Conservation (phyloP, 1,140 invertebrate species). For the Leptopilina clavipes region DNA sequence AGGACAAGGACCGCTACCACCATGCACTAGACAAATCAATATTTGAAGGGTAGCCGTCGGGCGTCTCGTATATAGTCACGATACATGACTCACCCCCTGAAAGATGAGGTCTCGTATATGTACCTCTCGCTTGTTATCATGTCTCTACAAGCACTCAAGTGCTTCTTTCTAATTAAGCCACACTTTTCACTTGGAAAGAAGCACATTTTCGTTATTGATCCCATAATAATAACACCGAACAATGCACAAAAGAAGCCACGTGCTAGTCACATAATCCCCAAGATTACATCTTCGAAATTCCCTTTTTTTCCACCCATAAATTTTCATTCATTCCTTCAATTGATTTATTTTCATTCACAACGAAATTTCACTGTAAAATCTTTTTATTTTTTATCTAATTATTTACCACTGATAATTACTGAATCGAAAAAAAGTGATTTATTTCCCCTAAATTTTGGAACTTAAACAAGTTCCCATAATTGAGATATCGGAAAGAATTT, state of each 20-base stretch:
- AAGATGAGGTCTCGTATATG: slow-evolving; percentile 51
- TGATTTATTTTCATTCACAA: too few relatives aligned
- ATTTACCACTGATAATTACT: too few relatives aligned
- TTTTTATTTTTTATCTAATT: too few relatives aligned
- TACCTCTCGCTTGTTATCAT: slow-evolving; percentile 42
- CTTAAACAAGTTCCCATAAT: not conserved
- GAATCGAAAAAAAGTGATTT: too few relatives aligned
- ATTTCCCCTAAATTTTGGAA: too few relatives aligned
- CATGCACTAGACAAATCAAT: slow-evolving; percentile 65
- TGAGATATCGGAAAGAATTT: slow-evolving; percentile 3
- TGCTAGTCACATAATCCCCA: not conserved
- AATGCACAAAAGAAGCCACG: not conserved
- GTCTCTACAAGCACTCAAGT: slow-evolving; percentile 26
- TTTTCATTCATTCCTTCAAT: too few relatives aligned
- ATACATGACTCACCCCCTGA: slow-evolving; percentile 71
- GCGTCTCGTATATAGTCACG: slow-evolving; percentile 64
- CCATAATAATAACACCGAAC: not conserved
- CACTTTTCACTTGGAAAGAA: not conserved
- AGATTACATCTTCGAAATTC: slow-evolving; percentile 1
- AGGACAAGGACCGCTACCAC: slow-evolving; percentile 29
- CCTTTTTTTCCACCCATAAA: too few relatives aligned
- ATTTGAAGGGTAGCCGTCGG: slow-evolving; percentile 68
- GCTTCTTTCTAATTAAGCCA: slow-evolving; percentile 23
- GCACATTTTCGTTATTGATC: slow-evolving; percentile 12
- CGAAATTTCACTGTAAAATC: too few relatives aligned